Conservation (phyloP, 2,113 vertebrate species). For the Poeciliopsis occidentalis region DNA sequence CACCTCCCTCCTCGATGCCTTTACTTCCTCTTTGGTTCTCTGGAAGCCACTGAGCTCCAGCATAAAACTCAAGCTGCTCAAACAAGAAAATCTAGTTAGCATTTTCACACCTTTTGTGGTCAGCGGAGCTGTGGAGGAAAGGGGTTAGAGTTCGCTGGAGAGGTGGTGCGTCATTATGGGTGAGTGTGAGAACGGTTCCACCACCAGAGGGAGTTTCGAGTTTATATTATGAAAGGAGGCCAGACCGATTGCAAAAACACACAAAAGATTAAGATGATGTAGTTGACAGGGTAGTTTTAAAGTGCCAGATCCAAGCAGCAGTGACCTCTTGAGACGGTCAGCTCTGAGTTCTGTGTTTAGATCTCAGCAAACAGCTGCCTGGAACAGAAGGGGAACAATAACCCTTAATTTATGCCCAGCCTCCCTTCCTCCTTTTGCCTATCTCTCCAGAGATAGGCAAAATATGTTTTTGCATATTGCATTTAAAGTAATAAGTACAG, state of each 20-base stretch:
- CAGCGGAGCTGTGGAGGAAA: background rate
- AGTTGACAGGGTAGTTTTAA: constrained; percentile 58
- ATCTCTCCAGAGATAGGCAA: no score
- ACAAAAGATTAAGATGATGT: constrained; percentile 55
- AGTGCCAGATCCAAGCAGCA: constrained; percentile 42
- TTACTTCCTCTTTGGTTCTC: constrained; percentile 43
- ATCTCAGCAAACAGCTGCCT: constrained; percentile 68
- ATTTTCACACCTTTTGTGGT: constrained; percentile 8
- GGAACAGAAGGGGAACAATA: constrained; percentile 60
- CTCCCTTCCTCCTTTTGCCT: constrained; percentile 31
- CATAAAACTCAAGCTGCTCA: constrained; percentile 2
- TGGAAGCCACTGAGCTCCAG: constrained; percentile 3
- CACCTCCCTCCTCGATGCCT: constrained; percentile 45
- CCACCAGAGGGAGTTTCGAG: constrained; percentile 73
- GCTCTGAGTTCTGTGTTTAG: constrained; percentile 61
- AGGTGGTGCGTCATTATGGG: constrained; percentile 23
- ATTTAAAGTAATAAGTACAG: constrained; percentile 81
- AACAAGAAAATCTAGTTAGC: constrained; percentile 12
- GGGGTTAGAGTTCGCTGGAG: constrained; percentile 5
- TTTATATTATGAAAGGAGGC: constrained; percentile 26
- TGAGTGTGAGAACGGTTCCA: constrained; percentile 26
- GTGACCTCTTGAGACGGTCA: constrained; percentile 71
- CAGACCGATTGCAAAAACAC: constrained; percentile 24
- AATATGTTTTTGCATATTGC: constrained; percentile 74
- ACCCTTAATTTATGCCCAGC: constrained; percentile 65